Conservation (phyloP, 1,140 invertebrate genomes). For the Brachystomella parvula region DNA sequence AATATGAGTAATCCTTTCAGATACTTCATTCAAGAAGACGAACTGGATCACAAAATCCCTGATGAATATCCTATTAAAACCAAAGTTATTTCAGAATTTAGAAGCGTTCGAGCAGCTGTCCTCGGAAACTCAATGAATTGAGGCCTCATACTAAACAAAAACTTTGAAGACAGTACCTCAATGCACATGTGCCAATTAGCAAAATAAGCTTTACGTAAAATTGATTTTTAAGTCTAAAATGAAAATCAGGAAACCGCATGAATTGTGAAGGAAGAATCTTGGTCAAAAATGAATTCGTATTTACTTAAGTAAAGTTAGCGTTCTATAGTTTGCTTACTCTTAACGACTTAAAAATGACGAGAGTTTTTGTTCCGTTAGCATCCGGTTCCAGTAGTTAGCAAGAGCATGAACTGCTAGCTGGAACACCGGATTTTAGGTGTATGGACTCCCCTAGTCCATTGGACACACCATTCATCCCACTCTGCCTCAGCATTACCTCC, state of each 20-base stretch:
- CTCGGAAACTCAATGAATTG: slow-evolving; percentile 8
- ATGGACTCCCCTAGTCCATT: slow-evolving; percentile 18
- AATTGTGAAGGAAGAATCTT: background rate
- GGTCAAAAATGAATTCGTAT: background rate
- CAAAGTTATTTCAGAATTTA: slow-evolving; percentile 23
- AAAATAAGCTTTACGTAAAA: background rate
- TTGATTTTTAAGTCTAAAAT: background rate
- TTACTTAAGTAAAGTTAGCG: background rate
- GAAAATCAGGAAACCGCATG: background rate
- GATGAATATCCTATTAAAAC: slow-evolving; percentile 30
- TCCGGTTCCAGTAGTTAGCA: slow-evolving; percentile 14
- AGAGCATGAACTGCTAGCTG: slow-evolving; percentile 21
- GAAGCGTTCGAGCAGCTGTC: slow-evolving; percentile 22
- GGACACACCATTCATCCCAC: slow-evolving; percentile 34
- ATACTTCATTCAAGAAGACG: slow-evolving; percentile 25
- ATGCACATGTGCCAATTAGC: background rate
- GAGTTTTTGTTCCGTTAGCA: background rate
- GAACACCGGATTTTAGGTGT: slow-evolving; percentile 21
- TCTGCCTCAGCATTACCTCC: slow-evolving; percentile 44
- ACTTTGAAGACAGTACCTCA: background rate
- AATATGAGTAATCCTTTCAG: slow-evolving; percentile 17
- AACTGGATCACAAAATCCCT: slow-evolving; percentile 20
- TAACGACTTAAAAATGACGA: too few species aligned
- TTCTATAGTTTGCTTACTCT: background rate
- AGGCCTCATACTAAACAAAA: background rate